Evolutionary conservation across 2,888 invertebrate genomes (phyloP).

Genomic region (Scotopteryx bipunctaria): DNA sequence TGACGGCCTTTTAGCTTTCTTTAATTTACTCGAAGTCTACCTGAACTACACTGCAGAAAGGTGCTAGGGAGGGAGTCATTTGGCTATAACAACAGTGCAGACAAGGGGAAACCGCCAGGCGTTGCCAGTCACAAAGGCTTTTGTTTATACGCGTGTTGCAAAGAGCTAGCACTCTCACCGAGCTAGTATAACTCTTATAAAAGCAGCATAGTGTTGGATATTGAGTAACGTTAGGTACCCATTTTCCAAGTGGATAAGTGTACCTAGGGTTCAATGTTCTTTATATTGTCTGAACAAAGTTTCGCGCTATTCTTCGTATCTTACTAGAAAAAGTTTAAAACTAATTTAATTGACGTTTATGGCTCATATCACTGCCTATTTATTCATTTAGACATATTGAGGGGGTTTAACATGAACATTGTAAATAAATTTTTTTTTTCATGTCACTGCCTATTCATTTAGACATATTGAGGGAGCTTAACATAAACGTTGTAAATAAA

Average conservation of each 20-base stretch:
- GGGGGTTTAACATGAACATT: no score
- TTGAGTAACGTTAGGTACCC: background rate
- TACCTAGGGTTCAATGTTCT: constrained; percentile 3
- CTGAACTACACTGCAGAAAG: background rate
- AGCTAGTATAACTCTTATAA: background rate
- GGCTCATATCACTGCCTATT: no score
- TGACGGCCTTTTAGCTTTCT: no score
- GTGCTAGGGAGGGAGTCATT: constrained; percentile 5
- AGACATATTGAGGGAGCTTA: no score
- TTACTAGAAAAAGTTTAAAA: background rate
- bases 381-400: no score
- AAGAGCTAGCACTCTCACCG: constrained; percentile 2
- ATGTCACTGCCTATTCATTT: no score
- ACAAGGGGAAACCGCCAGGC: constrained; percentile 11
- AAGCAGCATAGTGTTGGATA: background rate
- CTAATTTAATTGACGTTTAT: background rate
- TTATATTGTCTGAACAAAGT: background rate
- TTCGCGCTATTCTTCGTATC: background rate
- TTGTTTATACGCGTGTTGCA: no score
- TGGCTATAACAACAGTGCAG: constrained; percentile 5
- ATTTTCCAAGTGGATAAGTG: constrained; percentile 1
- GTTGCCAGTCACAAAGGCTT: constrained; percentile 11
- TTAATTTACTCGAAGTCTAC: no score
- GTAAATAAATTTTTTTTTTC: no score
- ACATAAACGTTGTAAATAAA: no score